Base-by-base conservation (phyloP, 2,797 vertebrate species). In the Natrix natrix region DNA sequence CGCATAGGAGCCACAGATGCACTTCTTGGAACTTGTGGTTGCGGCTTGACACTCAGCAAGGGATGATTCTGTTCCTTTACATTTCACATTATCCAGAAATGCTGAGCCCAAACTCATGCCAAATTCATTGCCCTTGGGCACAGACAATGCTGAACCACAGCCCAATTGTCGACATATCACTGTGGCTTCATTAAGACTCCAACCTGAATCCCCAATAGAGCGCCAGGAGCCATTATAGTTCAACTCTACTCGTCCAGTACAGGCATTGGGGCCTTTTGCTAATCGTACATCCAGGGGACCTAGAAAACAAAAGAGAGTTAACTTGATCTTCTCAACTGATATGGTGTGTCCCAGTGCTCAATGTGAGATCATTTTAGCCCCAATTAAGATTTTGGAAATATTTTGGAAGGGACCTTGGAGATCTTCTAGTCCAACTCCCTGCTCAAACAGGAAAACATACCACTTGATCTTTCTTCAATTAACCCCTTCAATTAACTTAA, bases 161-260 rank as follows among this genome's bases (percentile, higher is more conserved):
- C 94, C 95, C 91, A 96, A 92, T 87, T 97, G 95, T 90, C 94
- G 95, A 93, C 95, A 97, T 66, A 95, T 93, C n/a, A 97, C 96
- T 48, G 17, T 60, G 8, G 91, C 92, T 37, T 87, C 61, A 22
- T 63, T 28, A 48, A 57, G 17, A 60, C n/a, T 88, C 96, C 95
- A 97, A 28, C 66, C 87, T n/a, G 93, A 43, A 20, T 92, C 87
- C 26, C 94, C 94, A 26, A 95, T 7, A 16, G 90, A 93, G 43
- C 74, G 66, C 96, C 96, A 97, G 52, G 92, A 89, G 78, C 92
- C 93, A 59, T 86, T 93, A 87, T 94, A 74, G 6, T 93, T 95
- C 90, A 97, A 90, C 28, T 96, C 96, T 91, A 96, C 91, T 86
- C 93, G 93, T 10, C 97, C 97, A 43, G 91, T 90, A 83, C 96